Evolutionary conservation across 2,888 invertebrate genomes (phyloP).

Genomic region (Oeneis ivallda): DNA sequence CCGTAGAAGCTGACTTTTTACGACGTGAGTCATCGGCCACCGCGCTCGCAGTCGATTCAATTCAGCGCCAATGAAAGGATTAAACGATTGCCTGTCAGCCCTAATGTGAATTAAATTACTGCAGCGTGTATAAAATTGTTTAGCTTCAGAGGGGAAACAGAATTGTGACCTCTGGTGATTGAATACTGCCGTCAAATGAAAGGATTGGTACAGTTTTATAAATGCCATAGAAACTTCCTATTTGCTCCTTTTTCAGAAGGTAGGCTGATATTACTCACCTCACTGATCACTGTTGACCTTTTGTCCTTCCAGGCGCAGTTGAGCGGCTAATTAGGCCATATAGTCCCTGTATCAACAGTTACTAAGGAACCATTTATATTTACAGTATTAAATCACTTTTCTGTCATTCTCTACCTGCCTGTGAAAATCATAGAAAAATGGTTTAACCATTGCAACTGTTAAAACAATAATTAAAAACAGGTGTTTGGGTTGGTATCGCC

Average conservation of each 20-base stretch:
- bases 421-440: too few relatives aligned
- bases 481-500: too few relatives aligned
- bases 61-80: constrained; percentile 64
- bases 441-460: too few relatives aligned
- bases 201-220: constrained; percentile 18
- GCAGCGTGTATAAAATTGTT: constrained; percentile 51
- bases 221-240: constrained; percentile 5
- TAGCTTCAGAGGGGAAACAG: constrained; percentile 32
- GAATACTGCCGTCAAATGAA: constrained; percentile 27
- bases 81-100: constrained; percentile 60
- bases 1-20: constrained; percentile 42
- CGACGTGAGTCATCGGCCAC: constrained; percentile 54
- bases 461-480: too few relatives aligned
- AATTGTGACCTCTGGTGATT: constrained; percentile 35
- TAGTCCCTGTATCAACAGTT: too few relatives aligned
- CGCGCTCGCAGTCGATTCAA: constrained; percentile 50
- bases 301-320: not conserved
- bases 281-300: not conserved
- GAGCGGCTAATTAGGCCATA: too few relatives aligned
- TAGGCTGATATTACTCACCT: not conserved
- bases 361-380: too few relatives aligned
- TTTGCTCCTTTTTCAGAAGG: constrained; percentile 11
- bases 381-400: too few relatives aligned
- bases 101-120: constrained; percentile 72
- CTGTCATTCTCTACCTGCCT: too few relatives aligned